Evolutionary conservation across 2,888 invertebrate genomes (phyloP).

Genomic region (Drosophila hawaiiensis): DNA sequence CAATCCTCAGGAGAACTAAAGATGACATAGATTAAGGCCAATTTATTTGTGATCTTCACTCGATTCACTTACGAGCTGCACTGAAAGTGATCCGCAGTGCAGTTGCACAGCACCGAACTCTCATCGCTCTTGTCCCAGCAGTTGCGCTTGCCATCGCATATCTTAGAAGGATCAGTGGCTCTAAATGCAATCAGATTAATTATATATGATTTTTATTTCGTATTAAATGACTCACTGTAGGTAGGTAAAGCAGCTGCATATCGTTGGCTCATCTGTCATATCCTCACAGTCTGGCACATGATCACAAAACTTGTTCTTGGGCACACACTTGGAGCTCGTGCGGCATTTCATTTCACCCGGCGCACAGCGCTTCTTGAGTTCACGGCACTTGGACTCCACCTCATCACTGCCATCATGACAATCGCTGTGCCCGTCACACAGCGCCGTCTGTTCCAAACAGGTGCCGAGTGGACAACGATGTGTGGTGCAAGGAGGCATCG

Average conservation of each 20-base stretch:
- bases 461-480: constrained; percentile 90
- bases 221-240: constrained; percentile 85
- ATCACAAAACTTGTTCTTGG: constrained; percentile 90
- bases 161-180: constrained; percentile 88
- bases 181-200: constrained; percentile 48
- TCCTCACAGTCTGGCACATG: constrained; percentile 90
- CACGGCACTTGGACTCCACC: constrained; percentile 74
- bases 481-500: constrained; percentile 86
- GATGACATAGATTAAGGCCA: neutral
- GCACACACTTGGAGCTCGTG: constrained; percentile 88
- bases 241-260: constrained; percentile 89
- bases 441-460: constrained; percentile 87
- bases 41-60: neutral
- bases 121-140: constrained; percentile 93
- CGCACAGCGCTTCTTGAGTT: constrained; percentile 86
- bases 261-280: constrained; percentile 89
- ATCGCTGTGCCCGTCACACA: constrained; percentile 89
- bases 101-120: constrained; percentile 88
- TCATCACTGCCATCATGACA: constrained; percentile 91
- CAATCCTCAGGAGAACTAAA: constrained; percentile 86
- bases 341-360: constrained; percentile 89
- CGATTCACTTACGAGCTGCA: constrained; percentile 86
- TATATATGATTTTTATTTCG: neutral
- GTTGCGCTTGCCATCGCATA: constrained; percentile 92
- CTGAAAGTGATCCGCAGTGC: constrained; percentile 86